Conservation (phyloP, 2,888 invertebrate genomes). For the Clunio marinus region DNA sequence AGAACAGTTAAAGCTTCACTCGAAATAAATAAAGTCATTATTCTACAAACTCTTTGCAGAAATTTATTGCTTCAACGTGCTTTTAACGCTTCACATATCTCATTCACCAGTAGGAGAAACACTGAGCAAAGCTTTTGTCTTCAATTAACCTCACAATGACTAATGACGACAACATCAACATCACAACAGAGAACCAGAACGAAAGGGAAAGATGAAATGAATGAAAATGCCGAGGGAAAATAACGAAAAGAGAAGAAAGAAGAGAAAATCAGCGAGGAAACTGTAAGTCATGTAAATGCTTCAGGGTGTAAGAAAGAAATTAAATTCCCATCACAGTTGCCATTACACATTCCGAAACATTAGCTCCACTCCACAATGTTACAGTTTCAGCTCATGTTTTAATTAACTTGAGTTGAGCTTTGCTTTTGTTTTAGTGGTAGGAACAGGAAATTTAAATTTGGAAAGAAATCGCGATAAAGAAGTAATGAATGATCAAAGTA, state of each 20-base stretch:
- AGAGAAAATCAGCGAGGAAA: neutral
- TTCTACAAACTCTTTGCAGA: too few relatives aligned
- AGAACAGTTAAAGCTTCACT: too few relatives aligned
- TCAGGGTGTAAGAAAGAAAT: neutral
- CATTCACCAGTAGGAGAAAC: neutral
- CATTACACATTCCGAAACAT: slow-evolving; percentile 27
- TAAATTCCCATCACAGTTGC: slow-evolving; percentile 20
- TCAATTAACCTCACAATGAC: slow-evolving; percentile 35
- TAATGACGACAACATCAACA: slow-evolving; percentile 15
- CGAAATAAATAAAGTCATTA: too few relatives aligned
- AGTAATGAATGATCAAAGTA: neutral
- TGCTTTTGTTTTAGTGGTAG: neutral
- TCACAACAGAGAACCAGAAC: neutral
- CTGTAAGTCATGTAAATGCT: slow-evolving; percentile 11
- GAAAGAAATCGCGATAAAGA: neutral
- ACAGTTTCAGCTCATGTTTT: neutral
- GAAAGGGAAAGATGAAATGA: too few relatives aligned
- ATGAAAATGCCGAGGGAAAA: neutral
- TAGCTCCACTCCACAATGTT: slow-evolving; percentile 3
- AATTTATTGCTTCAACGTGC: slow-evolving; percentile 35
- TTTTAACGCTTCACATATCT: slow-evolving; percentile 18
- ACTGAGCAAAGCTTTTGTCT: slow-evolving; percentile 16
- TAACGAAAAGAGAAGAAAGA: neutral
- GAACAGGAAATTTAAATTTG: neutral
- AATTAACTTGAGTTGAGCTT: slow-evolving; percentile 7